These are phyloP conservation scores for Zosterops lateralis DNA, from an alignment of 2,113 vertebrate genomes.

Conservation along the genomic window DNA sequence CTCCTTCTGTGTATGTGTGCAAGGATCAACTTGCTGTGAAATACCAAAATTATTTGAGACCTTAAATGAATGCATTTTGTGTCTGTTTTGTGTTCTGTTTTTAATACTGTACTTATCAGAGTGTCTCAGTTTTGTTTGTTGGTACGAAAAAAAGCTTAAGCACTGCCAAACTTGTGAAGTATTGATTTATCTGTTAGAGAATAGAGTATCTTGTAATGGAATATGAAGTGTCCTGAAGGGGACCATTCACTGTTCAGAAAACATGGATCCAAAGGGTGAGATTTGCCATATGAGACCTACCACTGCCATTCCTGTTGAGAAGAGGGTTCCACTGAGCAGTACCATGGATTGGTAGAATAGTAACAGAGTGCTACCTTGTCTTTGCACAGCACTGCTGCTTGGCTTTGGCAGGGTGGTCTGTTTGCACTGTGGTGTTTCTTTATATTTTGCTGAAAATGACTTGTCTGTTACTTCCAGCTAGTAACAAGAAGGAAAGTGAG, in stretches of 20 bases:
- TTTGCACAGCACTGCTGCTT: background rate
- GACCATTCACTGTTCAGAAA: background rate
- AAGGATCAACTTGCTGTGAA: background rate
- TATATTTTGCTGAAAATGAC: background rate
- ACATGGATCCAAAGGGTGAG: background rate
- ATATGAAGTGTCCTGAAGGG: background rate
- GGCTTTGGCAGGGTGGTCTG: background rate
- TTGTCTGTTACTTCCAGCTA: background rate
- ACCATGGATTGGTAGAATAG: background rate
- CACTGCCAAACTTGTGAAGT: background rate
- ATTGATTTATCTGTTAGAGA: background rate
- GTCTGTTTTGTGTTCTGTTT: background rate
- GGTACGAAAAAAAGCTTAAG: background rate
- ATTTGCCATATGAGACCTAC: accelerated
- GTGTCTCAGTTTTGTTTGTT: background rate
- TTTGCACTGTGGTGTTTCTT: background rate
- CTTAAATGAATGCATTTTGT: background rate
- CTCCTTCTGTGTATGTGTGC: background rate
- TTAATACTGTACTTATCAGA: background rate
- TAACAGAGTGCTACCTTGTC: accelerated
- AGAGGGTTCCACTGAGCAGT: background rate
- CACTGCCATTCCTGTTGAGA: background rate
- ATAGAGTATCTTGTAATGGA: background rate
- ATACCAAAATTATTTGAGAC: background rate
- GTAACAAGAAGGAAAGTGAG: background rate